Evolutionary conservation across 2,888 invertebrate genomes (phyloP).

Genomic region (Nemotelus pantherinus): DNA sequence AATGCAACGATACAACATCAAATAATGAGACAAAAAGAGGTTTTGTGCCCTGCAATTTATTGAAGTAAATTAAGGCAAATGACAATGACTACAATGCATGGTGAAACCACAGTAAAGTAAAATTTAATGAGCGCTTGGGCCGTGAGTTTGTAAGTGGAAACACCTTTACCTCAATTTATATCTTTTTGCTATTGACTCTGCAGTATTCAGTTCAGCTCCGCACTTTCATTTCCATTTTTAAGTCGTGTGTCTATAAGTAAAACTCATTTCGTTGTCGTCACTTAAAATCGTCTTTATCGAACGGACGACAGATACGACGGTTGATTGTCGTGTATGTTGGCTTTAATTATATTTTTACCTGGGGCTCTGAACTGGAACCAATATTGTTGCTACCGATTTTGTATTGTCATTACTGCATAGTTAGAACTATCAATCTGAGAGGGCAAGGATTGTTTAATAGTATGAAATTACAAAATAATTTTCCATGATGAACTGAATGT

Average conservation of each 20-base stretch:
- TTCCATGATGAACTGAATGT: too few species aligned
- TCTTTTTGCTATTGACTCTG: constrained; percentile 1
- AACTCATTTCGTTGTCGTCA: constrained; percentile 24
- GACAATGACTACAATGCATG: constrained; percentile 8
- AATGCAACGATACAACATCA: constrained; percentile 34
- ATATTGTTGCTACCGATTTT: constrained; percentile 10
- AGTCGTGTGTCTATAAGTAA: neutral
- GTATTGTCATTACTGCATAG: neutral
- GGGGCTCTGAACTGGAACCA: constrained; percentile 33
- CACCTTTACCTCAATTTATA: constrained; percentile 25
- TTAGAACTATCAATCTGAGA: neutral
- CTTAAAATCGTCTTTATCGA: constrained; percentile 23
- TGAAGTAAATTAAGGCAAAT: constrained; percentile 42
- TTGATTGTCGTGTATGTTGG: constrained; percentile 20
- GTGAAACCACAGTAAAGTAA: constrained; percentile 26
- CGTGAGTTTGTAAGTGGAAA: constrained; percentile 3
- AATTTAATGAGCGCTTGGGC: constrained; percentile 10
- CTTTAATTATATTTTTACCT: constrained; percentile 40
- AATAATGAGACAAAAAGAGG: constrained; percentile 36
- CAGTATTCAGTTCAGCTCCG: neutral
- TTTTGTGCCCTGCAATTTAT: constrained; percentile 44
- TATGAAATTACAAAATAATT: neutral
- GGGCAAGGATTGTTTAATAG: neutral
- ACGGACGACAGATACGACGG: neutral
- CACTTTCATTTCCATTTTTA: constrained; percentile 18